Evolutionary conservation across 2,113 vertebrate species (phyloP).

Genomic region (Zosterops borbonicus): DNA sequence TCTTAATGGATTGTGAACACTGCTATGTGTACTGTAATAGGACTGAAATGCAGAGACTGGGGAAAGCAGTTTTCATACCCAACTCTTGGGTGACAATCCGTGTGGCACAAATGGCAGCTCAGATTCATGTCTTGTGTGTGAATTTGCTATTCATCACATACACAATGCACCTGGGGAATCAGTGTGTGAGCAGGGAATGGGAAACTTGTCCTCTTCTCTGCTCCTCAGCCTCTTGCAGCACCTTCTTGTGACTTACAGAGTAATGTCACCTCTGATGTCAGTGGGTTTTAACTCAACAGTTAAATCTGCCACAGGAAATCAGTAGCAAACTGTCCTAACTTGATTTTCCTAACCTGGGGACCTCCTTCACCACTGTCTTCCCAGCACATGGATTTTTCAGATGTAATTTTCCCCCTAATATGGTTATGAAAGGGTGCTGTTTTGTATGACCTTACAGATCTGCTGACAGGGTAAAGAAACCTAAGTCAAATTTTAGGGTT

Average conservation of each 20-base stretch:
- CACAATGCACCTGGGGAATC: fast-evolving
- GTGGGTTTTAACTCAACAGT: neutral
- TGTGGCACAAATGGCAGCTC: neutral
- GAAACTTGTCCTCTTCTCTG: neutral
- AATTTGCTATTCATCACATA: neutral
- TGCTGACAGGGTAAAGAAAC: neutral
- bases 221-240: neutral
- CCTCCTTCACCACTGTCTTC: neutral
- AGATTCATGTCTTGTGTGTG: neutral
- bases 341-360: neutral
- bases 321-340: neutral
- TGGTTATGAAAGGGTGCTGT: neutral
- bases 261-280: neutral
- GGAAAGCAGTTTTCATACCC: neutral
- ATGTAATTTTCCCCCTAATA: neutral
- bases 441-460: neutral
- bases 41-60: neutral
- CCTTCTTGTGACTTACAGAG: neutral
- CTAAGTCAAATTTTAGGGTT: neutral
- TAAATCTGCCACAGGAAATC: neutral
- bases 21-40: neutral
- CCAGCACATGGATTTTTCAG: neutral
- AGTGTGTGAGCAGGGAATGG: neutral
- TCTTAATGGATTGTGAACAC: neutral
- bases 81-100: neutral